Conservation (phyloP, 1,140 invertebrate genomes). For the Pteromalus puparum region DNA sequence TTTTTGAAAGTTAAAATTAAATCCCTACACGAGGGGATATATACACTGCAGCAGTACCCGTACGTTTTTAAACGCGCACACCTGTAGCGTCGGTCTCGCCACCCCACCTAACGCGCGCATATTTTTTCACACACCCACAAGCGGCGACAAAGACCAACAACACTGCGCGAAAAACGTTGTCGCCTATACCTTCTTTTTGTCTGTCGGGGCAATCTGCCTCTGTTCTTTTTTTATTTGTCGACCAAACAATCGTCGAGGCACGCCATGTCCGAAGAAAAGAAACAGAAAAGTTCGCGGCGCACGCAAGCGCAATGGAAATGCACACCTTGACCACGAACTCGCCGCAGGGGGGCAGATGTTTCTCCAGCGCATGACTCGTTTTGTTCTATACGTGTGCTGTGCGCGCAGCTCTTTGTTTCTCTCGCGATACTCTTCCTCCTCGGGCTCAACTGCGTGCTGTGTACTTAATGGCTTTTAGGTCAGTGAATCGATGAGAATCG, state of each 20-base stretch:
- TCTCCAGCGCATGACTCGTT: neutral
- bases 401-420: neutral
- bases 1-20: neutral
- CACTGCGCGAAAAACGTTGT: constrained; percentile 24
- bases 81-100: constrained; percentile 10
- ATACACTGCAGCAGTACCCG: no score
- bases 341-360: constrained; percentile 34
- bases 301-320: constrained; percentile 30
- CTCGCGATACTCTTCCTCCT: neutral
- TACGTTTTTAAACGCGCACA: constrained; percentile 3
- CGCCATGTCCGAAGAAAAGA: neutral
- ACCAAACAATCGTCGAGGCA: constrained; percentile 34
- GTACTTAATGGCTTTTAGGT: neutral
- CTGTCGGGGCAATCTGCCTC: constrained; percentile 14
- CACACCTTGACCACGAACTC: constrained; percentile 35
- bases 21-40: neutral
- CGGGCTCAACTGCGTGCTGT: neutral
- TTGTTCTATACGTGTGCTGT: neutral
- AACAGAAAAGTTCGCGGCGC: constrained; percentile 8
- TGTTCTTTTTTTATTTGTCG: constrained; percentile 35
- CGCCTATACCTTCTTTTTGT: neutral
- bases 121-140: neutral
- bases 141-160: neutral
- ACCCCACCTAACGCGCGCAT: neutral
- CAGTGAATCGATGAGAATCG: neutral